Evolutionary conservation across 2,797 vertebrate genomes (phyloP).

Genomic region (Helicolenus hilgendorfi): DNA sequence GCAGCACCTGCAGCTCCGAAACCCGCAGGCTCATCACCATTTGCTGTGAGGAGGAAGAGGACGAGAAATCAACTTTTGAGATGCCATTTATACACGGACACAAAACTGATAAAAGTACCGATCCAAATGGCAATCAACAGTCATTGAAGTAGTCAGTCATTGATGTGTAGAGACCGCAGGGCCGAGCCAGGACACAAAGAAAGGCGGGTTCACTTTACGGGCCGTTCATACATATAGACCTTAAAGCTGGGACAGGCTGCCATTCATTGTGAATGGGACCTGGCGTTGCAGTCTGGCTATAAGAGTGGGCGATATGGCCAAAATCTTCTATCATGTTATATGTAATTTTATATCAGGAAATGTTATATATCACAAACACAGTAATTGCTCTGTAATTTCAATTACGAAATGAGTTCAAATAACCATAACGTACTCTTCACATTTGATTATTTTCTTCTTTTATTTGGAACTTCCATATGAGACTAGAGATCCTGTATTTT

Average conservation of each 20-base stretch:
- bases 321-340: too few species aligned
- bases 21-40: slow-evolving; percentile 99
- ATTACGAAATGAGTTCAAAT: too few species aligned
- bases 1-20: slow-evolving; percentile 98
- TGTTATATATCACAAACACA: too few species aligned
- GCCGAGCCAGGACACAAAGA: neutral
- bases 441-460: too few species aligned
- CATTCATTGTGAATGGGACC: neutral
- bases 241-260: neutral
- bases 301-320: too few species aligned
- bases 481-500: too few species aligned
- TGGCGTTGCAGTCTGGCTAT: neutral
- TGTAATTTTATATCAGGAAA: too few species aligned
- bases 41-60: slow-evolving; percentile 89
- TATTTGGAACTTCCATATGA: too few species aligned
- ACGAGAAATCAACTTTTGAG: neutral
- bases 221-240: neutral
- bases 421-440: too few species aligned
- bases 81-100: neutral
- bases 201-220: neutral
- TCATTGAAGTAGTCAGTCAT: neutral
- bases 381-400: too few species aligned
- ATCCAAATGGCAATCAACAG: neutral
- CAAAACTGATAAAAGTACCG: neutral
- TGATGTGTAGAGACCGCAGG: neutral